Base-by-base conservation (phyloP, 2,797 vertebrate species). In the Girardinus metallicus region DNA sequence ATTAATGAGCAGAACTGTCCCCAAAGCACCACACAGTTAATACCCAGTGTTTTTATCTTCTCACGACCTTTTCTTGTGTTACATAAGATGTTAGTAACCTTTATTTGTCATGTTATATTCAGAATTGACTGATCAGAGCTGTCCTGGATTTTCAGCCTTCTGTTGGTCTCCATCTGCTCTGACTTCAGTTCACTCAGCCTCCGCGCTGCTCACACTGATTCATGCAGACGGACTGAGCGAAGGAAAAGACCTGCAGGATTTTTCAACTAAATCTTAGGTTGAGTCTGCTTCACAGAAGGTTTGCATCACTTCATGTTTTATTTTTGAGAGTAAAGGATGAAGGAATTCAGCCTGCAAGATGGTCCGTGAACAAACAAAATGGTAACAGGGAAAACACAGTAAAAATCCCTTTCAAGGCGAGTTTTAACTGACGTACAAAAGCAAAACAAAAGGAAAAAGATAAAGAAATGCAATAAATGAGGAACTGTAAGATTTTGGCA, bases 161-260 rank as follows among this genome's bases (percentile, higher is more conserved):
- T 68, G 71, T 62, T 4, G 41, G 43, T 73, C 79, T 53, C 73
- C 66, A 44, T 74, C 55, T 84, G 41, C 1, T 87, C 70, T 82
- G 55, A 31, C 34, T 74, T 79, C 78, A 68, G 62, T 71, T 71
- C 13, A 26, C 66, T 70, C 39, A 15, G 41, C 39, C 26, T 57
- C 70, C 13, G 11, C 0, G 74, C 39, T 49, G 77, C 55, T 11
- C 57, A 10, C n/a, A 44, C 72, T 71, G 68, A 71, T 71, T 71
- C 41, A 44, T 71, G 68, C 68, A 70, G 66, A 43, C 11, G 4
- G 31, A 41, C 21, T 1, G 64, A 18, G 39, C 2, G 11, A 23
- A 13, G 4, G 3, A n/a, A 26, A 68, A 39, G 36, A 11, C 36
- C 21, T 68, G 34, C 64, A 68, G 18, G 34, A 66, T 18, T 64